These are phyloP conservation scores for Temnothorax curvispinosus DNA, from an alignment of 1,140 invertebrate species.

Conservation along the genomic window DNA sequence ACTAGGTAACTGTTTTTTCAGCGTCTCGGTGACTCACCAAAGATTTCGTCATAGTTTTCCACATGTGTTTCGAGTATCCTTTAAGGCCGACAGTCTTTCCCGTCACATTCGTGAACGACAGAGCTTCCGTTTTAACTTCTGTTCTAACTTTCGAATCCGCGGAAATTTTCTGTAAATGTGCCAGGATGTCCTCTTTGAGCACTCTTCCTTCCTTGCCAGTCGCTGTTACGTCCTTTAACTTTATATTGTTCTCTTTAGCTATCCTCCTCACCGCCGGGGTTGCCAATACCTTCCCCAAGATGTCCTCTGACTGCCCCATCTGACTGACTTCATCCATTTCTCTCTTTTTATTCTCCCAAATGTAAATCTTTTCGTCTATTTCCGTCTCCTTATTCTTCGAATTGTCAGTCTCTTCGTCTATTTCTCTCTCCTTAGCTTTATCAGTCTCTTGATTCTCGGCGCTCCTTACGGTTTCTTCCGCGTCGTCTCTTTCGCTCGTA, in stretches of 20 bases:
- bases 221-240: slow-evolving; percentile 91
- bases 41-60: slow-evolving; percentile 97
- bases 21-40: slow-evolving; percentile 87
- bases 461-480: slow-evolving; percentile 25
- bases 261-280: slow-evolving; percentile 98
- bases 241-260: slow-evolving; percentile 95
- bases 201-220: slow-evolving; percentile 97
- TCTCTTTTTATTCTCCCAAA: not conserved
- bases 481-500: slow-evolving; percentile 77
- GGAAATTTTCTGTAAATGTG: slow-evolving; percentile 88
- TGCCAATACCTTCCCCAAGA: slow-evolving; percentile 90
- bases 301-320: not conserved
- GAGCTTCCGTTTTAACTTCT: slow-evolving; percentile 67
- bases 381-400: not conserved
- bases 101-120: slow-evolving; percentile 39
- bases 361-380: not conserved
- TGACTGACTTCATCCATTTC: not conserved
- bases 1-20: not conserved
- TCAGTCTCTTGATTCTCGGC: not conserved
- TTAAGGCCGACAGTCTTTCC: slow-evolving; percentile 87
- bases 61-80: slow-evolving; percentile 96
- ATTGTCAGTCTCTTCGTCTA: not conserved
- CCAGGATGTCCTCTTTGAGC: slow-evolving; percentile 97
- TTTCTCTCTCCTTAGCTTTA: too few species aligned
- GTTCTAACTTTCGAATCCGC: slow-evolving; percentile 74